phyloP scores from a whole-genome alignment of 2,113 vertebrate genomes.

The Cottus gobio region DNA sequence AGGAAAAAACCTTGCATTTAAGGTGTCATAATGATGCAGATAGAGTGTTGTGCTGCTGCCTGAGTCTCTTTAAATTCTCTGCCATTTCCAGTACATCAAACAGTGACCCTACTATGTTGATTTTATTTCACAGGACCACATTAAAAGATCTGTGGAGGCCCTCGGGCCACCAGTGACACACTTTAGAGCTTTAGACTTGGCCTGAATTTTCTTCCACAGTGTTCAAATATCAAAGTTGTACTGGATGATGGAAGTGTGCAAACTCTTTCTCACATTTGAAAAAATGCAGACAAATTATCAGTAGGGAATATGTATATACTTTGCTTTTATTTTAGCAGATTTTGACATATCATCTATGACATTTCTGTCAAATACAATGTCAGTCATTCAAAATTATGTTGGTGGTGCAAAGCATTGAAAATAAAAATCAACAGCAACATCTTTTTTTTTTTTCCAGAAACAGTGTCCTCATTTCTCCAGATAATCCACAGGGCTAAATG shows the following conservation, averaged over 20 bases:
- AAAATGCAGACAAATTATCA: not conserved
- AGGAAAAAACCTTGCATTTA: constrained; percentile 11
- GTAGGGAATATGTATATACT: not conserved
- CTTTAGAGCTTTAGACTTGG: constrained; percentile 47
- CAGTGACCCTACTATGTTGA: constrained; percentile 39
- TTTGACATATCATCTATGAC: not conserved
- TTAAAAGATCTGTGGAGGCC: constrained; percentile 47
- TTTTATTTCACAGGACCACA: constrained; percentile 54
- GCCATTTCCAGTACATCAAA: constrained; percentile 44
- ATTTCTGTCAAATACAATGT: not conserved
- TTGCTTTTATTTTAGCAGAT: not conserved
- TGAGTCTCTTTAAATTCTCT: constrained; percentile 30
- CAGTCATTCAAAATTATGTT: not conserved
- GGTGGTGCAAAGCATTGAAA: not conserved
- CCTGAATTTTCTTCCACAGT: constrained; percentile 31
- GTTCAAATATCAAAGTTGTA: constrained; percentile 29
- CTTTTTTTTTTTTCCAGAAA: not conserved
- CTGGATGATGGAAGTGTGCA: constrained; percentile 3
- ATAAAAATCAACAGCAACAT: not conserved
- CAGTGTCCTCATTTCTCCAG: constrained; percentile 8
- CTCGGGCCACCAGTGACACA: constrained; percentile 52
- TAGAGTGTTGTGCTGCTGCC: not conserved
- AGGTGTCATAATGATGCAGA: constrained; percentile 17
- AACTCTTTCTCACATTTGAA: not conserved
- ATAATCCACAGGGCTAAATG: constrained; percentile 11